Evolutionary conservation across 1,140 invertebrate genomes (phyloP).

Genomic region (Cydia fagiglandana): DNA sequence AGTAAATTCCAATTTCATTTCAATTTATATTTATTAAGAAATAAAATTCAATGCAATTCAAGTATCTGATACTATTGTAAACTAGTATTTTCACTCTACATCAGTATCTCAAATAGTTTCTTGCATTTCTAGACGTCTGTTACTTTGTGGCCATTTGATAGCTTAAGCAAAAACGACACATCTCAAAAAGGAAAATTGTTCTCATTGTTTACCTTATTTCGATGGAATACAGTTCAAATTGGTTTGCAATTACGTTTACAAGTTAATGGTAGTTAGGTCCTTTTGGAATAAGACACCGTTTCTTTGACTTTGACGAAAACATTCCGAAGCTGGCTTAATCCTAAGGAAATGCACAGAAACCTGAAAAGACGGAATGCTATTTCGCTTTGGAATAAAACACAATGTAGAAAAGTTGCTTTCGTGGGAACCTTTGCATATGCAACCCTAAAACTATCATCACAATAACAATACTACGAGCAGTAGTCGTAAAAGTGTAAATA

Average conservation of each 20-base stretch:
- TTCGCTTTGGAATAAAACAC: no score
- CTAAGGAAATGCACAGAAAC: no score
- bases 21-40: no score
- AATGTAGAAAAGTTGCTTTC: no score
- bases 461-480: no score
- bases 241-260: neutral
- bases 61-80: neutral
- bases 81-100: neutral
- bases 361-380: no score
- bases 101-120: neutral
- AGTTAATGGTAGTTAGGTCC: neutral
- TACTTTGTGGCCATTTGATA: neutral
- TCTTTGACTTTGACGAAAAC: conserved; percentile 1
- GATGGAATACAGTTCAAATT: neutral
- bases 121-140: neutral
- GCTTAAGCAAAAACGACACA: neutral
- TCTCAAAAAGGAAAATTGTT: neutral
- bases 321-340: neutral
- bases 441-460: no score
- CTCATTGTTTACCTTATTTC: neutral
- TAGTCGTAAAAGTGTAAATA: no score
- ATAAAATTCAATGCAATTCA: neutral
- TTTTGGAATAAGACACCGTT: neutral
- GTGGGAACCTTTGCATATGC: no score
- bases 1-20: no score